Base-by-base conservation (phyloP, 2,888 invertebrate genomes). In the Rhodophaea formosa region DNA sequence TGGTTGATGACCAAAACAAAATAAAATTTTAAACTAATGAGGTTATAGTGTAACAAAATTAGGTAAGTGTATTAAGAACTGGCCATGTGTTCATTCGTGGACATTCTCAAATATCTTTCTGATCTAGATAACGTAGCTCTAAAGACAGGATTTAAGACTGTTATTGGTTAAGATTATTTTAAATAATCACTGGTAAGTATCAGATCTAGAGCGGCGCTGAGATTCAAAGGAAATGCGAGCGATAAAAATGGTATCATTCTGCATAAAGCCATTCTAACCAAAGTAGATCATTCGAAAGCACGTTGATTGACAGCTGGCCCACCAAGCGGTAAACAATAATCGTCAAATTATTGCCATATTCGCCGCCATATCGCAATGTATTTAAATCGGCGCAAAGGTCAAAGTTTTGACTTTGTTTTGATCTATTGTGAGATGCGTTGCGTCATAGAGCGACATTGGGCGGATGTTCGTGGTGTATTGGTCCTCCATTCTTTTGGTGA, bases 241-340 rank as follows among this genome's bases (percentile, higher is more conserved):
- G 23, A 3, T 35, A 12, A 39, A n/a, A 17, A 42, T 35, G 12
- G 59, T 59, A 65, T 64, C 29, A 52, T 81, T 61, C 68, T 61
- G 72, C 80, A 81, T 82, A 79, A 72, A 16, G 59, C 58, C 59
- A 29, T 62, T 56, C 67, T 60, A 67, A 63, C 63, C 75, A 77
- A 86, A 80, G 77, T 85, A 83, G 85, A 86, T 84, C 88, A 82
- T 80, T 84, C 74, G 80, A 84, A 83, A 84, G 82, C 77, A 78
- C 82, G 70, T 80, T 88, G 89, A 90, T 86, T 88, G 90, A 89
- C 90, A 88, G 87, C 63, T 72, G 72, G 75, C 74, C 84, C 81
- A 82, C 82, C 82, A 79, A 81, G 73, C 74, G 77, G 79, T 85
- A 82, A 88, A 86, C 86, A 86, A 86, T 81, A 67, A 69, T 71